Percentiles rank a stretch among this genome's conserved stretches.
These are phyloP conservation scores for Telmatochromis bifrenatus DNA, from an alignment of 2,113 vertebrate species.

Conservation along the genomic window DNA sequence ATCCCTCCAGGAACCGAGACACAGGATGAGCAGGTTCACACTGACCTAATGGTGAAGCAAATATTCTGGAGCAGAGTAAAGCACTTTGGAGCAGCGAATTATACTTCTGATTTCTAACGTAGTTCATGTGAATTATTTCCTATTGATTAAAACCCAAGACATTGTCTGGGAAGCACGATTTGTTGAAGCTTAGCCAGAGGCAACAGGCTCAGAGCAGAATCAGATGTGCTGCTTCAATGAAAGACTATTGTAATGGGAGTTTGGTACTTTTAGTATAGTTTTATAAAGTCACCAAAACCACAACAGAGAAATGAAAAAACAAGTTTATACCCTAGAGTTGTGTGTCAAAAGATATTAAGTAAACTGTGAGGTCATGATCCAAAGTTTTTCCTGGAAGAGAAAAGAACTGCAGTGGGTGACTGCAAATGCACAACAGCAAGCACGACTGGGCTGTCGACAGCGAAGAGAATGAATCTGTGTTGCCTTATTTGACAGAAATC, in stretches of 20 bases:
- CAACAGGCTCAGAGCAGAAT: background rate
- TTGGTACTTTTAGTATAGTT: background rate
- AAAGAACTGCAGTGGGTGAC: background rate
- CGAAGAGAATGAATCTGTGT: background rate
- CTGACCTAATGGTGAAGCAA: background rate
- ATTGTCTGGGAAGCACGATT: background rate
- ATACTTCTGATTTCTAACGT: background rate
- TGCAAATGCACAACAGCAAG: background rate
- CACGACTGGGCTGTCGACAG: background rate
- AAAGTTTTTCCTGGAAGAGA: background rate
- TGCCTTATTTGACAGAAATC: background rate
- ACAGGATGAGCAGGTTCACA: background rate
- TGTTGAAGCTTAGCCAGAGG: background rate
- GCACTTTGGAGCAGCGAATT: background rate
- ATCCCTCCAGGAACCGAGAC: background rate
- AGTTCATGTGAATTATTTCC: background rate
- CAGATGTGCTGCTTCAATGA: background rate
- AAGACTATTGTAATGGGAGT: background rate
- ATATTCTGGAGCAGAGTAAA: background rate
- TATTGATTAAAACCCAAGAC: background rate
- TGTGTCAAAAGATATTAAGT: background rate
- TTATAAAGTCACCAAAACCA: background rate
- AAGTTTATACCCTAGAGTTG: background rate
- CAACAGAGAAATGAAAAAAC: background rate
- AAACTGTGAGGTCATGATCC: background rate